phyloP scores from a whole-genome alignment of 92 coral and sea anemone genomes.

The Anthopleura xanthogrammica region DNA sequence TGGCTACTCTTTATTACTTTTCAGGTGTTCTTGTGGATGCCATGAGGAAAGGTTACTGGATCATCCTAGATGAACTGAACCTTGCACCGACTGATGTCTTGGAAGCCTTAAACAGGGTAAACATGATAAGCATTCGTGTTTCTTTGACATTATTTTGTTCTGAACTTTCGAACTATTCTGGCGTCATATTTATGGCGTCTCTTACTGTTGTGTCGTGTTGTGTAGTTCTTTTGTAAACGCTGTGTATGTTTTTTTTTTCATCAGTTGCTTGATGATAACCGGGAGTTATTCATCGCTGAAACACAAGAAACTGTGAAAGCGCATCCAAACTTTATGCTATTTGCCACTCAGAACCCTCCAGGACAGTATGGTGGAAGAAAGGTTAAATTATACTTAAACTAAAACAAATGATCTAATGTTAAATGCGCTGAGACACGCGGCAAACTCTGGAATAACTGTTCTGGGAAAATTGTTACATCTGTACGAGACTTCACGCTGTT shows the following conservation, averaged over 20 bases:
- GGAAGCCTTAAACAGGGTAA: constrained; percentile 95
- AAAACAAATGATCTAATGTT: neutral
- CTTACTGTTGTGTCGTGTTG: neutral
- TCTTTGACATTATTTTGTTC: neutral
- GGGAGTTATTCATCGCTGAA: constrained; percentile 96
- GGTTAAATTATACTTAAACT: constrained; percentile 31
- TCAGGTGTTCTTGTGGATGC: constrained; percentile 96
- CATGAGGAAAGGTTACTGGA: constrained; percentile 96
- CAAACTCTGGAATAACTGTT: neutral
- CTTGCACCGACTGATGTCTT: constrained; percentile 95
- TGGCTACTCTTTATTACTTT: neutral
- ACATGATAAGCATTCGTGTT: neutral
- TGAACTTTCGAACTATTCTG: neutral
- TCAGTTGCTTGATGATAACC: constrained; percentile 92
- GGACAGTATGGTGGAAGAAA: constrained; percentile 99
- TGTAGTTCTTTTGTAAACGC: neutral
- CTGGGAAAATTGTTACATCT: neutral
- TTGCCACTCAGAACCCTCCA: constrained; percentile 98
- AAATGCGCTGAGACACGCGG: neutral
- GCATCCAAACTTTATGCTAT: constrained; percentile 93
- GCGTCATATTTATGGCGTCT: neutral
- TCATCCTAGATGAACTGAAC: constrained; percentile 90
- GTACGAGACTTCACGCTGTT: too few species aligned
- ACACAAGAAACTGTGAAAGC: constrained; percentile 94
- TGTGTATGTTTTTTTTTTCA: constrained; percentile 11